phyloP scores from a whole-genome alignment of 2,797 vertebrate species.

The Gallirallus australis region DNA sequence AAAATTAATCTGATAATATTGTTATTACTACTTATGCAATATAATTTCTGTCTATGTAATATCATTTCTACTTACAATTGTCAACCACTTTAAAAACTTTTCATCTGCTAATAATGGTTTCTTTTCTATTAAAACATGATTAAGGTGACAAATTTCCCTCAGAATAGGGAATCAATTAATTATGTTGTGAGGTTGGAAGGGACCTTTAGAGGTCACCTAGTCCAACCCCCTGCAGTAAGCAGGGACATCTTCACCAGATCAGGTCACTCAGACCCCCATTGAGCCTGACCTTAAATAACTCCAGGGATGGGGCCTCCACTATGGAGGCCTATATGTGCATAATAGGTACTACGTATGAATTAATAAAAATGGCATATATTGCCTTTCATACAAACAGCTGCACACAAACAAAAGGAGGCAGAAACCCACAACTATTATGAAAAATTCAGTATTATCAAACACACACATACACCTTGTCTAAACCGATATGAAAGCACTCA shows the following conservation, averaged over 20 bases:
- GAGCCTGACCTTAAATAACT: no score
- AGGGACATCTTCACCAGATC: no score
- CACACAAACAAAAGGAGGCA: neutral
- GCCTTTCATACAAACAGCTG: neutral
- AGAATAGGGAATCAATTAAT: neutral
- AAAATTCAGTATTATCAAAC: neutral
- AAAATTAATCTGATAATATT: neutral
- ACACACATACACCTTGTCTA: neutral
- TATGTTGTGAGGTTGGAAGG: neutral
- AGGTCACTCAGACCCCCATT: no score
- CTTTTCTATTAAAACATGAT: neutral
- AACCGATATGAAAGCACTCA: neutral
- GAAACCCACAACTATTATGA: neutral
- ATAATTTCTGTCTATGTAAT: neutral
- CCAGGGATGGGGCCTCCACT: no score
- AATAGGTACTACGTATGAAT: neutral
- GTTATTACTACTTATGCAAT: neutral
- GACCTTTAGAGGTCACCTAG: no score
- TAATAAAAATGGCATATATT: neutral
- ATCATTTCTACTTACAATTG: neutral
- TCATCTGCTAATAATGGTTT: neutral
- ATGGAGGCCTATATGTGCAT: neutral
- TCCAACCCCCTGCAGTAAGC: no score
- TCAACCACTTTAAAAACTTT: neutral
- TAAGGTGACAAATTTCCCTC: neutral